Percentiles rank a stretch among this genome's conserved stretches.
Conservation (phyloP, 2,888 invertebrate species). For the Drosophila birchii region DNA sequence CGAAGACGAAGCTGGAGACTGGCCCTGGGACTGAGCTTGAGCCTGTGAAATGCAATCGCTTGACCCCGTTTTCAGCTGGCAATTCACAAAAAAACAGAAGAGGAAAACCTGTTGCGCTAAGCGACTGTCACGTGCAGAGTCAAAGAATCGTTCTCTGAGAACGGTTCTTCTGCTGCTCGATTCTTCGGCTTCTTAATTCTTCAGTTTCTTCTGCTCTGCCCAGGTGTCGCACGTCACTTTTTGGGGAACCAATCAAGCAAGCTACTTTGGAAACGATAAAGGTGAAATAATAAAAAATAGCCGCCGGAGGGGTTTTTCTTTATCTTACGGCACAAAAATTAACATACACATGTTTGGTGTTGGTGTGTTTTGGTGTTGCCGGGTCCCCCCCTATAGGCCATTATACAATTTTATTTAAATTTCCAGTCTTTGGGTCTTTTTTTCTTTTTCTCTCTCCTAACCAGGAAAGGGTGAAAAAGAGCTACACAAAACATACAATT, state of each 20-base stretch:
- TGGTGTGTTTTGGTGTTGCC: constrained; percentile 14
- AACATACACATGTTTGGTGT: constrained; percentile 31
- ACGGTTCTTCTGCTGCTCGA: constrained; percentile 49
- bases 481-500: constrained; percentile 60
- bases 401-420: constrained; percentile 79
- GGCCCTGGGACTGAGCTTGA: neutral
- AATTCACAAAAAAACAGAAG: constrained; percentile 38
- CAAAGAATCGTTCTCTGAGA: constrained; percentile 47
- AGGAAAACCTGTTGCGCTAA: constrained; percentile 63
- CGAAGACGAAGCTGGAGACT: neutral
- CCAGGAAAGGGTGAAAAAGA: constrained; percentile 43
- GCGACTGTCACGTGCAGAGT: constrained; percentile 46
- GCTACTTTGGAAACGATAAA: constrained; percentile 42
- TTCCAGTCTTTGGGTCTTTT: constrained; percentile 38
- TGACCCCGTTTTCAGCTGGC: constrained; percentile 40
- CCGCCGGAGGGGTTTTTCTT: constrained; percentile 55
- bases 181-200: neutral
- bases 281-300: constrained; percentile 45
- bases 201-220: constrained; percentile 3
- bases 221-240: constrained; percentile 44
- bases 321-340: constrained; percentile 48
- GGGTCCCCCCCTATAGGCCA: constrained; percentile 44
- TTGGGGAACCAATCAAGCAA: constrained; percentile 52
- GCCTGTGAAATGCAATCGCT: constrained; percentile 42
- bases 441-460: constrained; percentile 1